These are phyloP conservation scores for Eurytemora carolleeae DNA, from an alignment of 1,140 invertebrate genomes.

Conservation along the genomic window DNA sequence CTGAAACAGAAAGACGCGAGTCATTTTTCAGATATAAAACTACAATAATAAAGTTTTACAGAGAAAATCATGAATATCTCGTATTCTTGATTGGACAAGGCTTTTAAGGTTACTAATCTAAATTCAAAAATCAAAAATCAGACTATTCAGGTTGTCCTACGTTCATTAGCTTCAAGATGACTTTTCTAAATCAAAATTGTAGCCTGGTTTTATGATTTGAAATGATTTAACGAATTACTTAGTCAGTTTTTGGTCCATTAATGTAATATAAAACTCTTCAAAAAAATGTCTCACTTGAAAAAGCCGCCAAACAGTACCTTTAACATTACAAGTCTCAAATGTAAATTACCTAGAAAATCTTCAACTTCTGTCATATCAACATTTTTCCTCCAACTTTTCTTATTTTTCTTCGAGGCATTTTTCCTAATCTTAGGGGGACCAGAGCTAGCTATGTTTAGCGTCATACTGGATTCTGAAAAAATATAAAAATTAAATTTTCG, in stretches of 20 bases:
- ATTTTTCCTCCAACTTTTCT: constrained; percentile 12
- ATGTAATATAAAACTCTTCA: background rate
- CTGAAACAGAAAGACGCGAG: no score
- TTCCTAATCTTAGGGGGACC: constrained; percentile 7
- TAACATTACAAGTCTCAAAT: no score
- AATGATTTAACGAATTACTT: background rate
- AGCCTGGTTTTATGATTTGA: background rate
- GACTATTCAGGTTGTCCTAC: no score
- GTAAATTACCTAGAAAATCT: constrained; percentile 1
- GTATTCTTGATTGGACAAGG: no score
- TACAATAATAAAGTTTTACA: no score
- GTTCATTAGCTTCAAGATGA: no score
- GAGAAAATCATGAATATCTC: no score
- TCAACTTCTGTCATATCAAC: constrained; percentile 5
- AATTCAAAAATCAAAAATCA: no score
- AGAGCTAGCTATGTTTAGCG: background rate
- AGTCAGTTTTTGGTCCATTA: background rate
- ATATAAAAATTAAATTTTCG: background rate
- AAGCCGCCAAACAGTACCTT: no score
- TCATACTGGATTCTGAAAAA: background rate
- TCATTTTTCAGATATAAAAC: no score
- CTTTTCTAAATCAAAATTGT: background rate
- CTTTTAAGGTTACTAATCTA: no score
- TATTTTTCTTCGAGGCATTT: constrained; percentile 10
- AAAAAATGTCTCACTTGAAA: background rate